Base-by-base conservation (phyloP, 2,888 invertebrate genomes). In the Pemphredon lugubris region DNA sequence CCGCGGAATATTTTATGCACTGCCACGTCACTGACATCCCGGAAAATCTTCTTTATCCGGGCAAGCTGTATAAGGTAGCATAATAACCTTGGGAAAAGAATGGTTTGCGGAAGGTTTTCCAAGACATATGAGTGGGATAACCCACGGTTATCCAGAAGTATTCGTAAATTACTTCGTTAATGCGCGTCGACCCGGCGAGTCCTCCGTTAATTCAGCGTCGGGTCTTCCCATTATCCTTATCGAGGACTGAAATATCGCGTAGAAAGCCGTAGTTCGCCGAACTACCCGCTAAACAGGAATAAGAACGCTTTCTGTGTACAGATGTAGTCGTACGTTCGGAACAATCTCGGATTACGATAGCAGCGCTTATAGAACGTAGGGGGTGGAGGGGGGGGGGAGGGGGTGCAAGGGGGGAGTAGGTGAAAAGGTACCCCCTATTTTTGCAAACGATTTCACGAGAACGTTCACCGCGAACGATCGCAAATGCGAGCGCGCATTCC, bases 91-190 rank as follows among this genome's bases (percentile, higher is more conserved):
- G 16, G 2, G 21, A 14, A 55, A 74, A 60, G 53, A 63, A 68
- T 57, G 54, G 39, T 21, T 32, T 34, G 67, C 60, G 34, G 55
- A 70, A 55, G 55, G 40, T 53, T 44, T 9, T 11, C 18, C 45
- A 47, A 51, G 55, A 70, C 60, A 37, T 40, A 47, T 26, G 65
- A 58, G 54, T 47, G 20, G 68, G 67, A 74, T 55, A 64, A 51
- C 47, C 71, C 60, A 37, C 34, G 57, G 40, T 74, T 74, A 61
- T 63, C 68, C 54, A 54, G 55, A 65, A 57, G 60, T 63, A 79
- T 76, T 76, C 65, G 68, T 69, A 72, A 79, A 79, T 75, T 79
- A 73, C 70, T 66, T 51, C 39, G 79, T 68, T 79, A 79, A 79
- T 79, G 75, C 66, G 54, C 59, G 65, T 48, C 68, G 72, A 59